Conservation (phyloP, 2,113 vertebrate genomes). For the Mus spicilegus region DNA sequence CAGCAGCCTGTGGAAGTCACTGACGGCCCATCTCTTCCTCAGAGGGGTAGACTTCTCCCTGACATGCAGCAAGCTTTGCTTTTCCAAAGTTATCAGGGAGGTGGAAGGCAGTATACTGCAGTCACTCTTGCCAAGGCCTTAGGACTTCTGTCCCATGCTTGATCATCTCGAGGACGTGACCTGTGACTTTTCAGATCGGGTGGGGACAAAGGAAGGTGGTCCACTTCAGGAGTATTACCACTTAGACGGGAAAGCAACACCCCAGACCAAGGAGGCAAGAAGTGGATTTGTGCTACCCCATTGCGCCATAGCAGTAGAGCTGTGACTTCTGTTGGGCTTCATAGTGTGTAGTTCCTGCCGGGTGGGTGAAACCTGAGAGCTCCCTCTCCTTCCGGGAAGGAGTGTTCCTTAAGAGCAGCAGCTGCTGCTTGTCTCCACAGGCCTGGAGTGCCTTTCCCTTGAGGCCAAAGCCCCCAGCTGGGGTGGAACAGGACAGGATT, state of each 20-base stretch:
- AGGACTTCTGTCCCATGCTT: background rate
- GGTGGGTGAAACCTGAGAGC: slow-evolving; percentile 60
- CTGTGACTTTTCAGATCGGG: background rate
- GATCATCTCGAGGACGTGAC: background rate
- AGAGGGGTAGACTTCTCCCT: background rate
- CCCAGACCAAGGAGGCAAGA: background rate
- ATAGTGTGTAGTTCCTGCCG: background rate
- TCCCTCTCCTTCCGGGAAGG: slow-evolving; percentile 48
- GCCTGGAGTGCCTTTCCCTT: slow-evolving; percentile 64
- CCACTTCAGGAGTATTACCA: background rate
- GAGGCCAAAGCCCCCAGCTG: slow-evolving; percentile 54
- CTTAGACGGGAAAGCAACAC: background rate
- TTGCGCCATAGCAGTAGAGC: background rate
- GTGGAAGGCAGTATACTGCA: rapidly evolving
- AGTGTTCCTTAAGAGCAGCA: slow-evolving; percentile 78
- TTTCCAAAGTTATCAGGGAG: background rate
- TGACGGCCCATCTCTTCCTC: no score
- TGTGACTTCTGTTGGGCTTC: background rate
- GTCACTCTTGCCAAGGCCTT: background rate
- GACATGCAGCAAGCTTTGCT: background rate
- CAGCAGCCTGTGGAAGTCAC: background rate
- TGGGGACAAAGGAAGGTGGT: background rate
- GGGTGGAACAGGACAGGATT: slow-evolving; percentile 51
- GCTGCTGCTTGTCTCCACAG: slow-evolving; percentile 67
- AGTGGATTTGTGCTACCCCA: background rate